Base-by-base conservation (phyloP, 2,113 vertebrate species). In the Aspidoscelis tigris region DNA sequence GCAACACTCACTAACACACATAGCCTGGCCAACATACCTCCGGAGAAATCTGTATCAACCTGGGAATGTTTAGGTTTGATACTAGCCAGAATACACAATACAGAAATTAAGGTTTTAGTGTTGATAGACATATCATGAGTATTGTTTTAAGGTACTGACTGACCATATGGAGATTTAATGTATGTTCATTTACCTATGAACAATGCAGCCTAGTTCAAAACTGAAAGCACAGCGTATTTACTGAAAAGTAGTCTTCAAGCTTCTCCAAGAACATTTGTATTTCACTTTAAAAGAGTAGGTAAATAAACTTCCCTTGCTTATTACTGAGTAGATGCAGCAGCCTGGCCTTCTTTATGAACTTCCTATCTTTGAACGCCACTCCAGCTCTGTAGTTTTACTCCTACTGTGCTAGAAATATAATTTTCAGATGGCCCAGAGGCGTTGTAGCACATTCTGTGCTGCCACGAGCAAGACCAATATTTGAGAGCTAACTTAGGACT, bases 401-500 rank as follows among this genome's bases (percentile, higher is more conserved):
- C 88, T 89, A 79, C 66, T 92, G 86, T 85, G 81, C 87, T 82
- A 93, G 89, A 95, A 95, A 92, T 61, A 82, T 89, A 92, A 91
- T 93, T 93, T 94, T 93, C 86, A 92, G 86, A 90, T 92, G 87
- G 89, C 87, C 90, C 91, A 89, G 64, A 87, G 90, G 86, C 87
- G 89, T 65, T 86, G 94, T 87, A 78, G 73, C 88, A 90, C 53
- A 88, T 14, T 88, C 84, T 89, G 87, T 0, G 18, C 85, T 78
- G 88, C 90, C 91, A 91, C 61, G 5, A 92, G 82, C 86, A 89
- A 94, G 86, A 86, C 86, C 91, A 89, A 81, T 89, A 91, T 91
- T 93, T 92, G 92, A 95, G 83, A 93, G 88, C 71, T 90, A 84
- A 83, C 86, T 91, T 88, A 80, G 84, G 90, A 91, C 87, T 93